Evolutionary conservation across 2,888 invertebrate genomes (phyloP).

Genomic region (Ommatoiulus sabulosus): DNA sequence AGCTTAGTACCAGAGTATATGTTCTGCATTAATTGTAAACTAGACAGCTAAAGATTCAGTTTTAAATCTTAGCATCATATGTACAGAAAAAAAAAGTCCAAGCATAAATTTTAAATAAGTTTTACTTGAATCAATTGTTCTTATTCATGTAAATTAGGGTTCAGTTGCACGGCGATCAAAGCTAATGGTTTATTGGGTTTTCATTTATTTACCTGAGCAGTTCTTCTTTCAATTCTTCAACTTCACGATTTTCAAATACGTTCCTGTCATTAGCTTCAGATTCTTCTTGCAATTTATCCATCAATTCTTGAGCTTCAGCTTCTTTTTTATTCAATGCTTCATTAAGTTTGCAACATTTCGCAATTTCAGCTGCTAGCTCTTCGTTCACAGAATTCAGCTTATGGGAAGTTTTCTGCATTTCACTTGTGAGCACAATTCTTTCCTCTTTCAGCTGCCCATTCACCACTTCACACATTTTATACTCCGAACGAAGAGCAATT

Average conservation of each 20-base stretch:
- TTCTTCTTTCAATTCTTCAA: not conserved
- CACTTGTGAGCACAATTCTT: not conserved
- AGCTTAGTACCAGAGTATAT: too few species aligned
- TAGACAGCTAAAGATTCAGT: too few species aligned
- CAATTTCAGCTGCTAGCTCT: not conserved
- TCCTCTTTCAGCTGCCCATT: slow-evolving; percentile 1
- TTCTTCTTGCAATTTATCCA: not conserved
- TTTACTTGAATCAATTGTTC: too few species aligned
- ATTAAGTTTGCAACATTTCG: not conserved
- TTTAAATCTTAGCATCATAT: too few species aligned
- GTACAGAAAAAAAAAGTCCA: too few species aligned
- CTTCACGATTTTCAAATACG: not conserved
- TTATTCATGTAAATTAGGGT: too few species aligned
- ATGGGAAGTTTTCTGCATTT: not conserved
- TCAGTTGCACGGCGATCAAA: too few species aligned
- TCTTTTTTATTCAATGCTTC: not conserved
- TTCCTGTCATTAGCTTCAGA: not conserved
- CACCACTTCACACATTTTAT: not conserved
- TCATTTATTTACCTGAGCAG: not conserved
- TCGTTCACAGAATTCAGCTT: not conserved
- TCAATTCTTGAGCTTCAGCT: not conserved
- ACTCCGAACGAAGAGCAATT: not conserved
- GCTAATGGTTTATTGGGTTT: too few species aligned
- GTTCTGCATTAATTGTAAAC: too few species aligned
- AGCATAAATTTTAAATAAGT: too few species aligned